Conservation (phyloP, 1,140 invertebrate species). For the Eufriesea mexicana region DNA sequence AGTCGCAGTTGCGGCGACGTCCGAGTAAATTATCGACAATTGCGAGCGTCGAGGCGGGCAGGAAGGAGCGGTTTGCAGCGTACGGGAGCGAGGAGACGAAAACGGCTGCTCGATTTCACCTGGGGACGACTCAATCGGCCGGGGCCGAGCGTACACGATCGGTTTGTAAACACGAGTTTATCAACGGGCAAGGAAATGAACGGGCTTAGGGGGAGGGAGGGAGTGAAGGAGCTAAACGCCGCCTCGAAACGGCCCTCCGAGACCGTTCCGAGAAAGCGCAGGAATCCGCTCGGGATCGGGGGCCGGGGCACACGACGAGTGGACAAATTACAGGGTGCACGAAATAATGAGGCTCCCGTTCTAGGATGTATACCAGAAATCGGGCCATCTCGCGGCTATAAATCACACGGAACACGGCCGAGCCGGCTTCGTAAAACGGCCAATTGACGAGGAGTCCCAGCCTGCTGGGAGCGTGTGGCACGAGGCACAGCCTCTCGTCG, state of each 20-base stretch:
- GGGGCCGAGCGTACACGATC: conserved; percentile 8
- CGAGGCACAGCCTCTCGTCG: conserved; percentile 27
- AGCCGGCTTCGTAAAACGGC: conserved; percentile 67
- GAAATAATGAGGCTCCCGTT: conserved; percentile 81
- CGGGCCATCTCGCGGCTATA: conserved; percentile 77
- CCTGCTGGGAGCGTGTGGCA: conserved; percentile 56
- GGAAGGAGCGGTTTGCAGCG: not conserved
- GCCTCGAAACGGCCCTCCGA: conserved; percentile 13
- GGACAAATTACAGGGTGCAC: conserved; percentile 81
- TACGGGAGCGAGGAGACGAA: conserved; percentile 22
- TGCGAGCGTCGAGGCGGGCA: not conserved
- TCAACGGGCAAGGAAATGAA: conserved; percentile 40
- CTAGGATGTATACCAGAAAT: conserved; percentile 74
- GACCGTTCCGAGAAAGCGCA: conserved; percentile 58
- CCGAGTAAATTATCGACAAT: not conserved
- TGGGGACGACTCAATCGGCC: conserved; percentile 55
- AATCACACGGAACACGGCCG: conserved; percentile 73
- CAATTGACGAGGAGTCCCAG: conserved; percentile 62
- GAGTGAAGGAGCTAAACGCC: conserved; percentile 1
- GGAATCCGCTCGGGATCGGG: conserved; percentile 50
- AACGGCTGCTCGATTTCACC: conserved; percentile 41
- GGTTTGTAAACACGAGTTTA: conserved; percentile 42
- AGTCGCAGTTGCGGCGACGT: not conserved
- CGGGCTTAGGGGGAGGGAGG: not conserved
- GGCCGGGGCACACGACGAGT: conserved; percentile 76